Conservation (phyloP, 37 sponge, comb jelly and placozoan genomes). For the Lycopodina hypogea region DNA sequence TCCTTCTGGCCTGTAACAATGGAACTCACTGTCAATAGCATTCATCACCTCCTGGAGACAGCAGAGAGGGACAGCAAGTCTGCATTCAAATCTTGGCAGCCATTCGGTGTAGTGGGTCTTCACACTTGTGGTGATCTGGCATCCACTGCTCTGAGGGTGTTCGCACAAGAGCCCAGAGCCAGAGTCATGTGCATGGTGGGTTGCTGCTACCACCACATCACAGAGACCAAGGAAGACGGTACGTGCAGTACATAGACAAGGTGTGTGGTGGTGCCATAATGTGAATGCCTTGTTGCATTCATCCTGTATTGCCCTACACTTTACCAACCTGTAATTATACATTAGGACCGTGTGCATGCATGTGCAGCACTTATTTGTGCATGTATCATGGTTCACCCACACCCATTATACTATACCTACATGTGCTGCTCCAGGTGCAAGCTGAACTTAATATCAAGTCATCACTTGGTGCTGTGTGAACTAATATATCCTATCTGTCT, state of each 20-base stretch:
- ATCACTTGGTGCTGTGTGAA: too few species aligned
- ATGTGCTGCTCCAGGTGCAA: too few species aligned
- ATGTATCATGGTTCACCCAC: too few species aligned
- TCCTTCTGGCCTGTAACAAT: not conserved
- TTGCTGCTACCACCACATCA: constrained; percentile 67
- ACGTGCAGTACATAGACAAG: not conserved
- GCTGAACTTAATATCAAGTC: too few species aligned
- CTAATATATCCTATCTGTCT: too few species aligned
- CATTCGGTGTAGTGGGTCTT: constrained; percentile 36
- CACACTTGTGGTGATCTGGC: constrained; percentile 63
- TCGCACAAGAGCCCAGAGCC: not conserved
- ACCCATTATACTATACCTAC: too few species aligned
- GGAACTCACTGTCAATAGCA: not conserved
- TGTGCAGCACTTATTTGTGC: too few species aligned
- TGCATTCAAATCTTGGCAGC: not conserved
- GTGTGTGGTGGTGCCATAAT: not conserved
- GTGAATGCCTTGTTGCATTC: not conserved
- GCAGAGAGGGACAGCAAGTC: constrained; percentile 3
- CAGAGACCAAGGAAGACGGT: constrained; percentile 14
- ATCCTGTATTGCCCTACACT: too few species aligned
- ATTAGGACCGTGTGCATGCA: too few species aligned
- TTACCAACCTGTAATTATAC: too few species aligned
- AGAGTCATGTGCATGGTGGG: constrained; percentile 56
- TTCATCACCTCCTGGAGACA: not conserved
- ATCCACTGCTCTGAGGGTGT: constrained; percentile 21